Base-by-base conservation (phyloP, 2,888 invertebrate species). In the Synanthedon tipuliformis region DNA sequence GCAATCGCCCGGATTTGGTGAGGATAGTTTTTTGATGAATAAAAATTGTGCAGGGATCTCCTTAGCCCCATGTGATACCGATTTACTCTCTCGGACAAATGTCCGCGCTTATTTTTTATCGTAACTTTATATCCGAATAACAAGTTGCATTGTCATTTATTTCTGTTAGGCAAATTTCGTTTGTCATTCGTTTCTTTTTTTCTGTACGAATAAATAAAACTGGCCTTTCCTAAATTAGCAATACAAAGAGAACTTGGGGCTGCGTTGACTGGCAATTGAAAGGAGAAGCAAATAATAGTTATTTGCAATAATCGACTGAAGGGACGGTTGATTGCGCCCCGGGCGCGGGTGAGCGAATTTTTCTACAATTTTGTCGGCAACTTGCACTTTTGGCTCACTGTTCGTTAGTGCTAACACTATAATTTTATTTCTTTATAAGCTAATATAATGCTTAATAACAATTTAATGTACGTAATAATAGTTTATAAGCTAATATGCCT, bases 281-380 rank as follows among this genome's bases (percentile, higher is more conserved):
- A 74, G 77, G 78, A 70, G 78, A 78, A 68, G 69, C 64, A 74
- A 78, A 81, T 82, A 81, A 82, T 81, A 82, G 82, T 82, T 82
- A 78, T 78, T 78, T 76, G 74, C 75, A 68, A 75, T 77, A 87
- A 86, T 87, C 85, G 81, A 65, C 73, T 74, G 78, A 78, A 81
- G 85, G 87, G 86, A 82, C 84, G 74, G 74, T 86, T 13, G 85
- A 86, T 86, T 86, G 83, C 81, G 79, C 84, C 77, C 71, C 68
- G 70, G 80, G 81, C 75, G 58, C 59, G 61, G 59, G 61, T 58
- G 62, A 59, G 62, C 60, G 40, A 65, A 67, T 74, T 79, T 75
- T 78, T 78, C 68, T 64, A 71, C 67, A 67, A 73, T 76, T 78
- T 79, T 72, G 69, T 68, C 62, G 51, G 23, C 18, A 27, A 50